Base-by-base conservation (phyloP, 2,113 vertebrate genomes). In the Tinamus guttatus region DNA sequence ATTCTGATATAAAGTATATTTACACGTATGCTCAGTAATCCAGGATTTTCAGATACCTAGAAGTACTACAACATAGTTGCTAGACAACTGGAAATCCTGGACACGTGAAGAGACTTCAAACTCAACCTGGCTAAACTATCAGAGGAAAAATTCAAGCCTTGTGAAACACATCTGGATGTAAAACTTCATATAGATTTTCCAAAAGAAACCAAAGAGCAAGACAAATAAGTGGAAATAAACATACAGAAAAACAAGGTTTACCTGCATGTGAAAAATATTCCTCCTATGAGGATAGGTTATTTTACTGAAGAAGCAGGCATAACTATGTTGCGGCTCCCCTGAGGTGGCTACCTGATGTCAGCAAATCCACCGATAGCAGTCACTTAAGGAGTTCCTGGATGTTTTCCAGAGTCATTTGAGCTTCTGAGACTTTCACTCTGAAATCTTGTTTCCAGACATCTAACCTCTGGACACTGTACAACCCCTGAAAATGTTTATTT, bases 391-490 rank as follows among this genome's bases (percentile, higher is more conserved):
- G 49, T 62, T 91, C 36, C 32, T 58, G 30, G 40, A 62, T 6
- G 2, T 88, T 95, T 95, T 93, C 87, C 83, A 92, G 83, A 85
- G 74, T 87, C 58, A 93, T 86, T 90, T 88, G 67, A 90, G 45
- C 65, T 92, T 88, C 82, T 94, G 78, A 49, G 78, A 65, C 89
- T 94, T 94, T 96, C 52, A 79, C 56, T 71, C 74, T 90, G 69
- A 93, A 95, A 93, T 96, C 47, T 47, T 58, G 6, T 92, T 97
- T 93, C 90, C 74, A 96, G 86, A 93, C 49, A 87, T 89, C 74
- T 96, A 86, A 82, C 40, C 74, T 30, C 70, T 92, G 77, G 71
- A 73, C 85, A 68, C 36, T 41, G 62, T 81, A 87, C 43, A 84
- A 30, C 10, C 36, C 64, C 59, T 1, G 0, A 70, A 85, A 94